phyloP scores from a whole-genome alignment of 2,797 vertebrate genomes.

The Tarsius wallacei region DNA sequence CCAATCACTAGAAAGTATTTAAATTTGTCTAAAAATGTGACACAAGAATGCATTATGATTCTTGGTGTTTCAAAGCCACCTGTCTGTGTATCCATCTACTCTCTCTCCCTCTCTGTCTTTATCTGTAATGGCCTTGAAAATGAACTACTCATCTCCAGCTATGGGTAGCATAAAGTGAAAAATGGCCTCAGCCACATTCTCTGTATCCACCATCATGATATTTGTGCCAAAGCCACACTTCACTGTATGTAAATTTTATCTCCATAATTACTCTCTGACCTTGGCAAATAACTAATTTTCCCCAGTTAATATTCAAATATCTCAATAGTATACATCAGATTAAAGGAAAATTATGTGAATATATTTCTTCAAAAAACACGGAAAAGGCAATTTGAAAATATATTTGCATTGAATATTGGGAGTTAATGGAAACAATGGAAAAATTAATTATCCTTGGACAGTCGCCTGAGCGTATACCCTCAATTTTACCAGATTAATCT shows the following conservation, averaged over 20 bases:
- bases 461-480: not conserved
- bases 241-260: not conserved
- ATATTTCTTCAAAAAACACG: not conserved
- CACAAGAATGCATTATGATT: not conserved
- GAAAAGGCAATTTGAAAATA: not conserved
- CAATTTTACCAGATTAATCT: not conserved
- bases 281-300: not conserved
- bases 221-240: not conserved
- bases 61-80: not conserved
- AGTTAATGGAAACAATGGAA: not conserved
- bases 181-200: too few species aligned
- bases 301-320: not conserved
- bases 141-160: not conserved
- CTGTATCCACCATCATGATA: not conserved
- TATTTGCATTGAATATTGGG: not conserved
- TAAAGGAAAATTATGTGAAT: not conserved
- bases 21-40: not conserved
- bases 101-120: not conserved
- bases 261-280: not conserved
- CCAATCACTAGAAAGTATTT: not conserved
- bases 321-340: not conserved
- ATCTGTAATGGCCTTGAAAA: not conserved
- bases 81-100: not conserved
- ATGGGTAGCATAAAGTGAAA: too few species aligned
- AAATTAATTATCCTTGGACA: constrained; percentile 21